These are phyloP conservation scores for Hylaeus anthracinus DNA, from an alignment of 1,140 invertebrate genomes.

Conservation along the genomic window DNA sequence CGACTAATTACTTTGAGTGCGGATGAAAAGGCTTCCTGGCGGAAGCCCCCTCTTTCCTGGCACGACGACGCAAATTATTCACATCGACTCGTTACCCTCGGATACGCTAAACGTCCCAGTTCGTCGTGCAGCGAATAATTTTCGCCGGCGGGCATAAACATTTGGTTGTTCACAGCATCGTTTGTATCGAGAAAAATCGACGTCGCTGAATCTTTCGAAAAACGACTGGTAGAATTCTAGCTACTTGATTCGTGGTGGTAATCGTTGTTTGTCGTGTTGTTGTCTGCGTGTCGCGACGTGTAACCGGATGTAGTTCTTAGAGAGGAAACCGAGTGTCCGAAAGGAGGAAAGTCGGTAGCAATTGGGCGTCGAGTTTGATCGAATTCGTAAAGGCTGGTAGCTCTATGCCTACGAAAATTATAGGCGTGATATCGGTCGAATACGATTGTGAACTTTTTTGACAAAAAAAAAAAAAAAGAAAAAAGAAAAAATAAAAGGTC, in stretches of 20 bases:
- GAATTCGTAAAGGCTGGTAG: too few relatives aligned
- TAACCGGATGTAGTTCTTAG: conserved; percentile 3
- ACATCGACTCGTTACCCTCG: background rate
- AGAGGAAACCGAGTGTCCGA: conserved; percentile 1
- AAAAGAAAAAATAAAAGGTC: too few relatives aligned
- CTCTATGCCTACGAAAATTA: too few relatives aligned
- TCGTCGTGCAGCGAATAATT: background rate
- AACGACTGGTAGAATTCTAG: background rate
- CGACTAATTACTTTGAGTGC: background rate
- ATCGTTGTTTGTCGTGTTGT: background rate
- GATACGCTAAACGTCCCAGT: too few relatives aligned
- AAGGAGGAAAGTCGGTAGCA: too few relatives aligned
- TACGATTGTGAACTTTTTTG: too few relatives aligned
- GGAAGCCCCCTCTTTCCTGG: background rate
- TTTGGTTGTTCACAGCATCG: conserved; percentile 51
- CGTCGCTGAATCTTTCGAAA: background rate
- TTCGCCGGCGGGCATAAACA: background rate
- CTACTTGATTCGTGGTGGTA: background rate
- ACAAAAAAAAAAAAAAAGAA: too few relatives aligned
- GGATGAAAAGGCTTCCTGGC: background rate
- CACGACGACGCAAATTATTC: background rate
- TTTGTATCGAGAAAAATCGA: conserved; percentile 3
- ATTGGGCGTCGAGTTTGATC: too few relatives aligned
- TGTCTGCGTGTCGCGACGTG: conserved; percentile 1
- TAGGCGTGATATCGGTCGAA: too few relatives aligned